Evolutionary conservation across 1,140 invertebrate species (phyloP).

Genomic region (Mylabris phalerata): DNA sequence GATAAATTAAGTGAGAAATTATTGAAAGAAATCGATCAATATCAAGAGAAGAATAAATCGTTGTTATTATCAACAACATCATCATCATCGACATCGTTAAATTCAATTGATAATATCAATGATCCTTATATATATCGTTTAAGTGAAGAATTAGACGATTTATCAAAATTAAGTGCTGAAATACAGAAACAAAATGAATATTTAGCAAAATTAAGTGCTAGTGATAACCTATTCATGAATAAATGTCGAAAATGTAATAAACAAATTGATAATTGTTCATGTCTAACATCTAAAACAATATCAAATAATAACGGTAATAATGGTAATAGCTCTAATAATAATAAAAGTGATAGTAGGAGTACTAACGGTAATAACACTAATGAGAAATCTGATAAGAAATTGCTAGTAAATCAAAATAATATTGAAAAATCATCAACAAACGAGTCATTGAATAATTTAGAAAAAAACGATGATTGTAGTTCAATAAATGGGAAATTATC

Average conservation of each 20-base stretch:
- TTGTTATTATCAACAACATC: conserved; percentile 1
- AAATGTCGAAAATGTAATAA: conserved; percentile 14
- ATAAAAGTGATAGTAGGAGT: not conserved
- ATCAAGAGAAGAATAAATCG: conserved; percentile 37
- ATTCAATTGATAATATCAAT: conserved; percentile 45
- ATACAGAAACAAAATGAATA: conserved; percentile 45
- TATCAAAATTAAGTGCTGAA: conserved; percentile 52
- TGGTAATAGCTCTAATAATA: not conserved
- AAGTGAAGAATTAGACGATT: conserved; percentile 49
- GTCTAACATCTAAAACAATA: conserved; percentile 7
- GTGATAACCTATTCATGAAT: conserved; percentile 28
- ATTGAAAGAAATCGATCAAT: conserved; percentile 68
- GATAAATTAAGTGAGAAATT: conserved; percentile 66
- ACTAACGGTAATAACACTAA: not conserved
- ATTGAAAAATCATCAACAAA: conserved; percentile 9
- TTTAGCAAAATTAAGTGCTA: conserved; percentile 41
- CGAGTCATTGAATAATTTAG: conserved; percentile 3
- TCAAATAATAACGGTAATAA: conserved; percentile 5
- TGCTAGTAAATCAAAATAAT: not conserved
- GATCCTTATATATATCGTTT: conserved; percentile 53
- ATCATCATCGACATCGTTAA: not conserved
- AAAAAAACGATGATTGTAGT: not conserved
- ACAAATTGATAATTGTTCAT: conserved; percentile 14
- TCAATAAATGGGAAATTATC: not conserved
- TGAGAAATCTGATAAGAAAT: not conserved